Percentiles rank a stretch among this genome's conserved stretches.
Conservation (phyloP, 2,113 vertebrate genomes). For the Corythornis vintsioides region DNA sequence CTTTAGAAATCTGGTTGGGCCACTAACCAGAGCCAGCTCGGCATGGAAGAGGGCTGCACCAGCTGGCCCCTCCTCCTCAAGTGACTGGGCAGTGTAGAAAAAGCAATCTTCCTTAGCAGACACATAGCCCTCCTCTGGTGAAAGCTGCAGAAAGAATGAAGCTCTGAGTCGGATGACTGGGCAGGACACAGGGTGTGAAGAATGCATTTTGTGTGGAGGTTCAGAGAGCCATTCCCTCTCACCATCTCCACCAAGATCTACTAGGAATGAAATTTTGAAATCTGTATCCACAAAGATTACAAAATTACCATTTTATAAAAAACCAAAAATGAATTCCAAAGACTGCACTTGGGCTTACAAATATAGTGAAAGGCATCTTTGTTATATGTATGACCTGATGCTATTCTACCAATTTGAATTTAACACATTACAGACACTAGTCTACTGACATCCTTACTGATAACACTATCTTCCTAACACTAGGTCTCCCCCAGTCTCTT, state of each 20-base stretch:
- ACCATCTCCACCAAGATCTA: neutral
- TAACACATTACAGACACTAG: neutral
- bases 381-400: neutral
- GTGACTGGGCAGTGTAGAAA: conserved; percentile 82
- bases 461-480: neutral
- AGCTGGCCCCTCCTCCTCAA: conserved; percentile 82
- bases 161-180: conserved; percentile 52
- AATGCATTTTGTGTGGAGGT: neutral
- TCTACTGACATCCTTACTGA: neutral
- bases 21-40: conserved; percentile 94
- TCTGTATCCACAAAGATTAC: neutral
- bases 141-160: conserved; percentile 87
- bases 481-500: neutral
- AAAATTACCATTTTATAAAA: neutral
- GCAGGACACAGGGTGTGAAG: neutral
- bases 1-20: conserved; percentile 40
- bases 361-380: neutral
- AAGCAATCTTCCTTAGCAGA: conserved; percentile 86
- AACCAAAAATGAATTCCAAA: neutral
- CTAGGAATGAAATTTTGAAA: neutral
- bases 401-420: neutral
- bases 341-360: neutral
- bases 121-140: conserved; percentile 88
- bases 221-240: neutral
- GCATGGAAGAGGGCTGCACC: conserved; percentile 89